Base-by-base conservation (phyloP, 2,113 vertebrate genomes). In the Pundamilia nyererei region DNA sequence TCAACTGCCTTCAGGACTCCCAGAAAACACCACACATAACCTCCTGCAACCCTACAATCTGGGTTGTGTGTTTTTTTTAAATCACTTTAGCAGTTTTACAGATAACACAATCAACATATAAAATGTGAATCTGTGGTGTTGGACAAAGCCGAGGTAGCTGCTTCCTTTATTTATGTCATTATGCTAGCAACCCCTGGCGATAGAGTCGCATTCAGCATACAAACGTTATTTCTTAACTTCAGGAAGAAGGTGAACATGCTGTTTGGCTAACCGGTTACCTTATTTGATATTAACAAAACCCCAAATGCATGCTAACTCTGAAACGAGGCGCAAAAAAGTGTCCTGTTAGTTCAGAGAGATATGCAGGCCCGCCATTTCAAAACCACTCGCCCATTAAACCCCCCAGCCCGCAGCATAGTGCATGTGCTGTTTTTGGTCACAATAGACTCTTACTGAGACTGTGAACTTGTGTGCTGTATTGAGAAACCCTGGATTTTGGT, bases 401-500 rank as follows among this genome's bases (percentile, higher is more conserved):
- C 49, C 17, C 11, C 80, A 68, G 65, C 77, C 53, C 8, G 58
- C 70, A 84, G 89, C 51, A 56, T 45, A 80, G 70, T 79, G 75
- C n/a, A 3, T 14, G 60, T 84, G 83, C 79, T 91, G 85, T 85
- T 89, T 85, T 88, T 85, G 62, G 84, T 95, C 90, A 94, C 88
- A 92, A 94, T 92, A 72, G 86, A 33, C 87, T 85, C 91, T 89
- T 60, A 85, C 83, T 80, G 54, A 35, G 87, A 75, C 83, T 80
- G 80, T 87, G 82, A 88, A 72, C 72, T 87, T 77, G 91, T 86
- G 84, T 75, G 54, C 80, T 19, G 86, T n/a, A 84, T 89, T 90
- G 83, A 93, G 91, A 89, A 89, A 86, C 79, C 86, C 53, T 89
- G 91, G 86, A 85, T 89, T 93, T 92, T n/a, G 81, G 91, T 93